phyloP scores from a whole-genome alignment of 2,888 invertebrate species.

The Leptinotarsa tumamoca region DNA sequence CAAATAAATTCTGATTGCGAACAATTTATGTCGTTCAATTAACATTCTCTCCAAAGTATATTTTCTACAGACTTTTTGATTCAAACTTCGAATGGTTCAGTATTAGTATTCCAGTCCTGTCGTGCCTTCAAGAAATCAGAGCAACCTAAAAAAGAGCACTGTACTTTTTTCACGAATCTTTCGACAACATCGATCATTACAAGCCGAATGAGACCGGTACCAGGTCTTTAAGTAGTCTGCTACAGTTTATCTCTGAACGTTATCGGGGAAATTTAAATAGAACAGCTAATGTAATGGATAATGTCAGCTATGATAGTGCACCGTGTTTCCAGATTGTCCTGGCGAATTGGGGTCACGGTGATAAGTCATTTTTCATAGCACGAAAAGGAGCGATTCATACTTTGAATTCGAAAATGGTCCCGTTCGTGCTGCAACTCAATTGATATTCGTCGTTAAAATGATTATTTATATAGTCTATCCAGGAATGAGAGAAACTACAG shows the following conservation, averaged over 20 bases:
- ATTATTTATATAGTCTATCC: too few species aligned
- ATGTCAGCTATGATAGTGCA: conserved; percentile 5
- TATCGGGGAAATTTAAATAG: conserved; percentile 3
- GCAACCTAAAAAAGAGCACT: conserved; percentile 11
- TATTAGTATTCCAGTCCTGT: neutral
- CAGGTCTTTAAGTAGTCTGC: conserved; percentile 10
- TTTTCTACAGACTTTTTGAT: neutral
- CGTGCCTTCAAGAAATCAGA: neutral
- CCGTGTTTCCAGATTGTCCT: neutral
- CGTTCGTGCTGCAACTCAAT: neutral
- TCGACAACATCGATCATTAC: conserved; percentile 16
- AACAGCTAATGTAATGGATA: conserved; percentile 9
- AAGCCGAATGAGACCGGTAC: neutral
- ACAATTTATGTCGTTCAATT: too few species aligned
- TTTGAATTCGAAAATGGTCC: neutral
- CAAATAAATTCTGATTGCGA: too few species aligned
- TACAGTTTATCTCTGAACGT: conserved; percentile 13
- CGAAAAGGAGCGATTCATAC: conserved; percentile 1
- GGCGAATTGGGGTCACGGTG: conserved; percentile 1
- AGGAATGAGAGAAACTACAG: too few species aligned
- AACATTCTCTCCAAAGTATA: neutral
- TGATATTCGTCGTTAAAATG: too few species aligned
- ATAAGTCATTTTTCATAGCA: neutral
- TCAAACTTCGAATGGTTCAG: neutral
- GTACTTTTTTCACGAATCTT: neutral